These are phyloP conservation scores for Saguinus imperator DNA, from an alignment of 2,113 vertebrate genomes.

Conservation along the genomic window DNA sequence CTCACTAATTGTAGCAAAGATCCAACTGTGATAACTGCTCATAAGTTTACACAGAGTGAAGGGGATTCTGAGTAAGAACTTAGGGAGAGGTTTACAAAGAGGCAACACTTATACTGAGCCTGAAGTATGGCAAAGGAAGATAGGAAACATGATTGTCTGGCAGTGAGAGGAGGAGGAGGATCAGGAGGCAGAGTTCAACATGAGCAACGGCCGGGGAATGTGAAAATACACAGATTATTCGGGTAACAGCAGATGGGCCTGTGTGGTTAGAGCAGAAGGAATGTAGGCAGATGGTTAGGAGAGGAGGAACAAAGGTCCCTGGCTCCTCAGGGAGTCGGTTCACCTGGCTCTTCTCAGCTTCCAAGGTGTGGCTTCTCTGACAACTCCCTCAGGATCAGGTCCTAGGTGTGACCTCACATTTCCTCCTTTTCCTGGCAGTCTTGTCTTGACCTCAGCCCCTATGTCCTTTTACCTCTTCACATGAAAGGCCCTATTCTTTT, in stretches of 20 bases:
- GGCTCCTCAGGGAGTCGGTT: background rate
- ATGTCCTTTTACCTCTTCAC: background rate
- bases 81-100: background rate
- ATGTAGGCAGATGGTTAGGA: background rate
- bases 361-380: background rate
- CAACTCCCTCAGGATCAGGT: background rate
- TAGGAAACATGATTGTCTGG: background rate
- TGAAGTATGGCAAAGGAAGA: background rate
- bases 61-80: background rate
- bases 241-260: background rate
- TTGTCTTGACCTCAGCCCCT: background rate
- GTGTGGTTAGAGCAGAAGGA: background rate
- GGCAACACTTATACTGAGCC: background rate
- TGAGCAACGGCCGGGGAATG: background rate
- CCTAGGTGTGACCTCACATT: background rate
- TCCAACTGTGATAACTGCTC: background rate
- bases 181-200: background rate
- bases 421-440: background rate
- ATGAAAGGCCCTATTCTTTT: background rate
- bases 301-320: background rate
- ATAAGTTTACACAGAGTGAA: background rate
- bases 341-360: background rate
- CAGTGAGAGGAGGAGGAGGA: too few species aligned
- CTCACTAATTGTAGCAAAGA: background rate
- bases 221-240: background rate